Evolutionary conservation across 2,797 vertebrate species (phyloP), one percentile per base, ranked within the genome.

Genomic region (Ataeniobius toweri): DNA sequence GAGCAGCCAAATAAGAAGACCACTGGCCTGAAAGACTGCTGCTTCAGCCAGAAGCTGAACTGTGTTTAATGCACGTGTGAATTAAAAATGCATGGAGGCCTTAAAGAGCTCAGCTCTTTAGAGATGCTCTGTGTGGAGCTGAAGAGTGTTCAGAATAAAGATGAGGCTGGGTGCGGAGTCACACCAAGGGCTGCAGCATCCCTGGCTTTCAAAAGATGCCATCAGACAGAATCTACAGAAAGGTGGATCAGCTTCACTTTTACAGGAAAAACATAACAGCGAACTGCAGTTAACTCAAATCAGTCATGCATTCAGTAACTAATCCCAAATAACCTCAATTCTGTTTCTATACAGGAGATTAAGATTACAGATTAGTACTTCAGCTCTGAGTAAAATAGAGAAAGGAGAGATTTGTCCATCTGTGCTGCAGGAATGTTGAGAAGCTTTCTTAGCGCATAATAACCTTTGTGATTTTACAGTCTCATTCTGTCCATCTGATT

Each of bases 321-420:
- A 89, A 91, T 90, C 81, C 82, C 77, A 84, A 91, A 91, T 82
- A 92, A 85, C 81, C 83, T 84, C 14, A 80, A 84, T 87, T 90
- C 80, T 72, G 71, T 39, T 67, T 79, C 58, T 67, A 46, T 86
- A 74, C 44, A 74, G 73, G 86, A 92, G 91, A 91, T 93, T 93
- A 91, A 90, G 88, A 90, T 83, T 80, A 83, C 73, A 93, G 91
- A 92, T 94, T 91, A 91, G 87, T 82, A 89, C 90, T 93, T 88
- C 82, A 85, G 86, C 75, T 89, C 83, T 81, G 91, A 91, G 89
- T 89, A 89, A 91, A 93, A 88, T 71, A 78, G 75, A 87, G 77
- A 79, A 81, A 75, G 71, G 76, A 82, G 80, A 87, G 85, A 86
- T 86, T 77, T 74, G 26, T 31, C 83, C 20, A 50, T 86, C 86